Conservation (phyloP, 2,797 vertebrate species). For the Pseudotriccus pelzelni region DNA sequence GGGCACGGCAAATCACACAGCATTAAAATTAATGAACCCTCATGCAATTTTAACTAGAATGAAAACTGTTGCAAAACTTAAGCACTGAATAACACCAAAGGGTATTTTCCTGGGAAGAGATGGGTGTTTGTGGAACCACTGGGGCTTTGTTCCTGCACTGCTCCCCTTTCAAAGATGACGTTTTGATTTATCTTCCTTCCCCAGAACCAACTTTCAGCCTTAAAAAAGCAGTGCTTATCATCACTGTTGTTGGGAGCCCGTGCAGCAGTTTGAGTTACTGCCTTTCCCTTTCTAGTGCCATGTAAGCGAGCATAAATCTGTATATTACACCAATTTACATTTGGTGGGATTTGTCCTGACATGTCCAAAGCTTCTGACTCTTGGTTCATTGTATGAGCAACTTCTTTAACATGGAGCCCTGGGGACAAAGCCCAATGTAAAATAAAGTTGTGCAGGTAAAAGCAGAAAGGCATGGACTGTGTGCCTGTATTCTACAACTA, state of each 20-base stretch:
- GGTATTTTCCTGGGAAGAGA: background rate
- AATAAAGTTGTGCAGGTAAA: background rate
- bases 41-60: background rate
- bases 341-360: constrained; percentile 26
- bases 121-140: background rate
- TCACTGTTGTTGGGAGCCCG: background rate
- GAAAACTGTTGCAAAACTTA: constrained; percentile 11
- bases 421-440: constrained; percentile 1
- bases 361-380: background rate
- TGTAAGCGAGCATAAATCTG: background rate
- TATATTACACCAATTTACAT: background rate
- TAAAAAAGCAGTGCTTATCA: background rate
- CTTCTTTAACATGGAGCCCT: constrained; percentile 40
- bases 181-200: constrained; percentile 10
- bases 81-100: background rate
- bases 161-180: background rate
- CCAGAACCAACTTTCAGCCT: constrained; percentile 11
- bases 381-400: background rate
- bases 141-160: background rate
- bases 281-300: background rate
- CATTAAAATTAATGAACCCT: background rate
- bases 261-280: constrained; percentile 24
- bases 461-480: background rate
- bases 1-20: background rate
- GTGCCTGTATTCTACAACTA: background rate